Evolutionary conservation across 2,797 vertebrate genomes (phyloP).

Genomic region (Scolopax rusticola): DNA sequence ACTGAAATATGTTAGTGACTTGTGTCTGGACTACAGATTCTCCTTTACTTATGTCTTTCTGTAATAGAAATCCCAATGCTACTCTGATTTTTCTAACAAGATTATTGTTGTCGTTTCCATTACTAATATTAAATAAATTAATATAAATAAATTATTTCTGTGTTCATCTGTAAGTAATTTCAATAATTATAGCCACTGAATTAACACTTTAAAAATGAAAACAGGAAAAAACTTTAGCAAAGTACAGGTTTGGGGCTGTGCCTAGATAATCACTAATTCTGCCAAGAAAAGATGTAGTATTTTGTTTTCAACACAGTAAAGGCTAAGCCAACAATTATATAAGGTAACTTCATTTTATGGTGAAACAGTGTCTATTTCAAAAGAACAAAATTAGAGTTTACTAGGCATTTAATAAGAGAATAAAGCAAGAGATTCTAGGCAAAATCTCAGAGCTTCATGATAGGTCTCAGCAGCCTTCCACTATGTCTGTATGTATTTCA

Average conservation of each 20-base stretch:
- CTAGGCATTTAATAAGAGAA: neutral
- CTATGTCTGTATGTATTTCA: neutral
- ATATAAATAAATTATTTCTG: neutral
- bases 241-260: neutral
- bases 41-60: neutral
- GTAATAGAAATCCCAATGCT: neutral
- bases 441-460: neutral
- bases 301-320: constrained; percentile 29
- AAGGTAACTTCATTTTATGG: neutral
- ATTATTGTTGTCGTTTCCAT: neutral
- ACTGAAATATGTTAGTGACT: neutral
- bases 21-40: neutral
- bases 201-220: constrained; percentile 44
- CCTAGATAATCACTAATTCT: neutral
- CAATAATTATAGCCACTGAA: neutral
- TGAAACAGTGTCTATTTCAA: neutral
- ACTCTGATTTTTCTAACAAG: neutral
- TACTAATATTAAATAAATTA: neutral
- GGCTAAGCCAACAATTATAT: neutral
- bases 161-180: neutral
- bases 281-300: constrained; percentile 24
- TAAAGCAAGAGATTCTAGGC: neutral
- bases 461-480: neutral
- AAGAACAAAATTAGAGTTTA: neutral
- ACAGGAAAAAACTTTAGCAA: neutral